phyloP scores from a whole-genome alignment of 2,113 vertebrate species.

The Falco punctatus region DNA sequence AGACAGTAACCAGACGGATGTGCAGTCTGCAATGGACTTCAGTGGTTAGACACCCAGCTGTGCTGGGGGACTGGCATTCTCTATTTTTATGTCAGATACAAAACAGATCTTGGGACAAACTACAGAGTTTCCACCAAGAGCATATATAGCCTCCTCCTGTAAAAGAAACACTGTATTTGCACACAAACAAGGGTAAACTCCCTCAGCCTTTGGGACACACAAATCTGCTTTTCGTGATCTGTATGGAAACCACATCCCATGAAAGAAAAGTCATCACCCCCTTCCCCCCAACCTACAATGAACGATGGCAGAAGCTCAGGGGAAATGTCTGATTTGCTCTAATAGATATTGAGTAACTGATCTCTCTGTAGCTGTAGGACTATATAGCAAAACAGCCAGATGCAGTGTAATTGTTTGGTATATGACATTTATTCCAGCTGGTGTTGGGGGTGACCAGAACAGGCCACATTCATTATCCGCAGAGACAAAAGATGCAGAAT shows the following conservation, averaged over 20 bases:
- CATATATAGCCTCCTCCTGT: not conserved
- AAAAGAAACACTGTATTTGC: not conserved
- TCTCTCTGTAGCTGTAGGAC: not conserved
- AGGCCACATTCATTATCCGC: not conserved
- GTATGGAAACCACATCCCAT: not conserved
- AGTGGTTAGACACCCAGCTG: not conserved
- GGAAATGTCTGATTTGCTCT: not conserved
- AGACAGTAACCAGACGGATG: rapidly evolving
- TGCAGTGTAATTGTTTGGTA: slow-evolving; percentile 10
- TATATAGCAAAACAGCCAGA: slow-evolving; percentile 11
- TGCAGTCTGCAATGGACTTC: not conserved
- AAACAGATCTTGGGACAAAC: not conserved
- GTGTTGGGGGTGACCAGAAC: not conserved
- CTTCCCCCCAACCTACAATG: not conserved
- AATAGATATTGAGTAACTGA: not conserved
- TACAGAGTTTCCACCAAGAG: not conserved
- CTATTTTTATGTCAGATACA: not conserved
- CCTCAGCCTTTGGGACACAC: not conserved
- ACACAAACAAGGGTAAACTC: not conserved
- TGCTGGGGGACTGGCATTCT: not conserved
- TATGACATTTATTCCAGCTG: slow-evolving; percentile 37
- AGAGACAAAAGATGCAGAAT: not conserved
- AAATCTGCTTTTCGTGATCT: not conserved
- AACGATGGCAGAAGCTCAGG: not conserved
- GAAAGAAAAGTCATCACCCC: not conserved